A percentile compares a stretch with the other conserved stretches of the same genome.
Evolutionary conservation across 2,113 vertebrate genomes (phyloP).

Genomic region (Ibidorhyncha struthersii): DNA sequence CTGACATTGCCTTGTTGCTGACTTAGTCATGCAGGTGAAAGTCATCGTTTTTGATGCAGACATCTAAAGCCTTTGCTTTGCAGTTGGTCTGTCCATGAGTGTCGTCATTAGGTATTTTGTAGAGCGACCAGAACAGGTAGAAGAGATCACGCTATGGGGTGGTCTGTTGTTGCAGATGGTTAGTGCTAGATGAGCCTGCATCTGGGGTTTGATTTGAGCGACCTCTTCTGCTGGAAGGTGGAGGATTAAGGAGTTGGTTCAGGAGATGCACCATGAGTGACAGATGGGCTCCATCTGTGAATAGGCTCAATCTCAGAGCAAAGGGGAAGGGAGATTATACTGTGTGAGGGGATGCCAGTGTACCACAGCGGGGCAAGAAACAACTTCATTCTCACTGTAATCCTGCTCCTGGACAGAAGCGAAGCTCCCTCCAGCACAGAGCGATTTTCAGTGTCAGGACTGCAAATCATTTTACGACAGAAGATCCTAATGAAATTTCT

Average conservation of each 20-base stretch:
- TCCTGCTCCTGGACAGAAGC: neutral
- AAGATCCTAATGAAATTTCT: neutral
- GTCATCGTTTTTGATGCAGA: neutral
- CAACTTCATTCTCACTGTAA: neutral
- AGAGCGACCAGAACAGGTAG: neutral
- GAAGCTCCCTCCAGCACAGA: neutral
- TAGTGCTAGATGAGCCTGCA: accelerated
- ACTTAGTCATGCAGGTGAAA: neutral
- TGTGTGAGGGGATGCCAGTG: neutral
- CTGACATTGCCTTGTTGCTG: neutral
- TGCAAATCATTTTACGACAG: neutral
- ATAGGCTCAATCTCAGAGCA: neutral
- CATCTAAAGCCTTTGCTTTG: neutral
- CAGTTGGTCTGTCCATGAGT: neutral
- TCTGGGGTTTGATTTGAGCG: neutral
- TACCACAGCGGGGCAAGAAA: neutral
- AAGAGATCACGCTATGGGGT: accelerated
- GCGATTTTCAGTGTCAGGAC: neutral
- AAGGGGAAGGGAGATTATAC: neutral
- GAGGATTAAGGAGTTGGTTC: neutral
- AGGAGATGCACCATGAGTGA: neutral
- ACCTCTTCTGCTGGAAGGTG: neutral
- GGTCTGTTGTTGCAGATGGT: neutral
- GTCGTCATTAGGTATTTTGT: neutral
- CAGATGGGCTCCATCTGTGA: neutral